Percentiles rank a stretch among this genome's conserved stretches.
These are phyloP conservation scores for Helicoverpa armigera DNA, from an alignment of 1,140 invertebrate genomes.

Conservation along the genomic window DNA sequence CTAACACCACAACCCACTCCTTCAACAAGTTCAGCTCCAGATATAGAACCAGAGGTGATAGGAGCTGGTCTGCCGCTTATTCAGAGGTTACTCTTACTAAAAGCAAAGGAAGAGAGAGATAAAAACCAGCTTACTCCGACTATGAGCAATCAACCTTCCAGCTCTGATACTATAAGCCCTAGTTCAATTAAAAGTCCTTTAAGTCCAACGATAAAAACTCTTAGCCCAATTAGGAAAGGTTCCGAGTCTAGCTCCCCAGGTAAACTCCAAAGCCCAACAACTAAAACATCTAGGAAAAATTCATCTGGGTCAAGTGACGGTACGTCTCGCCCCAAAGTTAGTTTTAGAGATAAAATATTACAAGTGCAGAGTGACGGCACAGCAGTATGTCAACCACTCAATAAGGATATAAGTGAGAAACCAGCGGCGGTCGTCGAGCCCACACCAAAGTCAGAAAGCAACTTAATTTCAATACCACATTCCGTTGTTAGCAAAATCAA, in stretches of 20 bases:
- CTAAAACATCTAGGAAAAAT: constrained; percentile 83
- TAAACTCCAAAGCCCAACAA: constrained; percentile 83
- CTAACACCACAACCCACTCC: constrained; percentile 79
- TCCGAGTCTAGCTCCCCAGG: constrained; percentile 84
- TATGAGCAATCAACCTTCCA: constrained; percentile 82
- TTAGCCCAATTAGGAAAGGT: constrained; percentile 82
- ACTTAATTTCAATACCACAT: constrained; percentile 84
- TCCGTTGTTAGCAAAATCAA: constrained; percentile 86
- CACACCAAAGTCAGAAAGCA: constrained; percentile 81
- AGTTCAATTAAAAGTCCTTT: constrained; percentile 85
- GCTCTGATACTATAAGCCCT: constrained; percentile 84
- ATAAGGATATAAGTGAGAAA: constrained; percentile 78
- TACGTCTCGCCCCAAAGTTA: constrained; percentile 82
- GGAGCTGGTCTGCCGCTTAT: constrained; percentile 92
- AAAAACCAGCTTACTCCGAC: constrained; percentile 80
- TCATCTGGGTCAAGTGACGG: constrained; percentile 85
- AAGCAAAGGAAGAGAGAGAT: constrained; percentile 92
- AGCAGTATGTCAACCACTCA: constrained; percentile 79
- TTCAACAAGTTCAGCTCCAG: constrained; percentile 79
- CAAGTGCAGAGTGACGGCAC: constrained; percentile 85
- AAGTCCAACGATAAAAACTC: constrained; percentile 84
- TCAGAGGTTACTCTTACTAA: constrained; percentile 92
- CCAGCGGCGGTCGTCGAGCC: constrained; percentile 80
- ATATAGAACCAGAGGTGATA: constrained; percentile 87
- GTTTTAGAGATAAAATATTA: constrained; percentile 85